A percentile compares a stretch with the other conserved stretches of the same genome.
These are phyloP conservation scores for Sphaerodactylus townsendi DNA, from an alignment of 2,113 vertebrate species.

Conservation along the genomic window DNA sequence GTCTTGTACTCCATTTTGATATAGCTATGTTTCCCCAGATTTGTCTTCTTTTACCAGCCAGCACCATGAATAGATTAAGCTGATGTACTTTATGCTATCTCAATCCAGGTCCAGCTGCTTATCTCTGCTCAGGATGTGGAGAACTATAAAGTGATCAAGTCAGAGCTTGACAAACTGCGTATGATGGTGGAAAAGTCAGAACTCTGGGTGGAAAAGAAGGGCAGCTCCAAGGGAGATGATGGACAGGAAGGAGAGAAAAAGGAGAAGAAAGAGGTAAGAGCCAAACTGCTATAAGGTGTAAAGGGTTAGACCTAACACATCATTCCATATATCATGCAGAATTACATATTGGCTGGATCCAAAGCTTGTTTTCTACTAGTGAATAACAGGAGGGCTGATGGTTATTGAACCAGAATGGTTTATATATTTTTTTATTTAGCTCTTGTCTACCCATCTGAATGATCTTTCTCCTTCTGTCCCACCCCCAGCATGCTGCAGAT, in stretches of 20 bases:
- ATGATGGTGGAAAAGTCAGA: constrained; percentile 97
- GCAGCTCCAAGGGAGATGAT: constrained; percentile 75
- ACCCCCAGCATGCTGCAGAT: constrained; percentile 61
- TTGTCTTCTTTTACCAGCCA: background rate
- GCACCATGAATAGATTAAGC: background rate
- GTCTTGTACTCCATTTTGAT: background rate
- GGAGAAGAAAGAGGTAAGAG: constrained; percentile 81
- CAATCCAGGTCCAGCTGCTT: constrained; percentile 88
- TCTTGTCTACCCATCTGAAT: background rate
- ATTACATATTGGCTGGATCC: too few relatives aligned
- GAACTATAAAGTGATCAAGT: constrained; percentile 96
- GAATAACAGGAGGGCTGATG: background rate
- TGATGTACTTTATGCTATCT: constrained; percentile 6
- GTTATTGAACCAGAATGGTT: background rate
- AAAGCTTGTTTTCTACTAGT: too few relatives aligned
- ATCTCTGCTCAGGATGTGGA: constrained; percentile 95
- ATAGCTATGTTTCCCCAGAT: background rate
- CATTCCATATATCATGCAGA: too few relatives aligned
- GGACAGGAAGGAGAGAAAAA: constrained; percentile 76
- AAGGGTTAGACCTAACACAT: background rate
- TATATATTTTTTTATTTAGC: background rate
- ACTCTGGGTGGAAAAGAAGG: constrained; percentile 97
- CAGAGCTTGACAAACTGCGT: constrained; percentile 91
- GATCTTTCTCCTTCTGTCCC: constrained; percentile 10
- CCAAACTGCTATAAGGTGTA: accelerated